A percentile compares a stretch with the other conserved stretches of the same genome.
Conservation (phyloP, 2,888 invertebrate species). For the Philereme vetulata region DNA sequence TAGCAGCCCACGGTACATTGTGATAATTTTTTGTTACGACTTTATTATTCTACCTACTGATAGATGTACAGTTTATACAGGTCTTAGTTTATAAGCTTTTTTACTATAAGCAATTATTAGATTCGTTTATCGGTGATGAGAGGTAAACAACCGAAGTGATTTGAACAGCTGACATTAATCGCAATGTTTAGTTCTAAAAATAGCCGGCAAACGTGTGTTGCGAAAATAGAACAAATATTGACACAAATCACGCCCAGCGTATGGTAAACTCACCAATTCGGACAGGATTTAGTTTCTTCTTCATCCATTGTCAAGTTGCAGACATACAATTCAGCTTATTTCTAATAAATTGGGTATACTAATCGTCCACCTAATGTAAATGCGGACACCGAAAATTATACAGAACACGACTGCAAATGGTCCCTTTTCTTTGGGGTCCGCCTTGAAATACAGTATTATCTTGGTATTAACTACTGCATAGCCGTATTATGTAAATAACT, state of each 20-base stretch:
- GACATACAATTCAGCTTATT: background rate
- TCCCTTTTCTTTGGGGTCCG: background rate
- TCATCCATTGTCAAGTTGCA: conserved; percentile 59
- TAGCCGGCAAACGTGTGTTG: conserved; percentile 68
- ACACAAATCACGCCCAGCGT: conserved; percentile 50
- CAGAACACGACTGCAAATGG: background rate
- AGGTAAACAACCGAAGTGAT: conserved; percentile 64
- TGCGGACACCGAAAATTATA: background rate
- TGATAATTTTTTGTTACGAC: too few relatives aligned
- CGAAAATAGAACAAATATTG: conserved; percentile 74
- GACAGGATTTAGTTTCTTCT: conserved; percentile 71
- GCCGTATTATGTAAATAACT: too few relatives aligned
- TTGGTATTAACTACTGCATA: too few relatives aligned
- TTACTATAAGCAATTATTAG: too few relatives aligned
- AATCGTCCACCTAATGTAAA: conserved; percentile 5
- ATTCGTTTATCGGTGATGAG: conserved; percentile 21
- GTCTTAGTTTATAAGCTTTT: too few relatives aligned
- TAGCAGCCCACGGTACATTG: too few relatives aligned
- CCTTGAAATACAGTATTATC: too few relatives aligned
- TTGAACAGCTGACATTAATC: conserved; percentile 61
- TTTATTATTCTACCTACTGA: too few relatives aligned
- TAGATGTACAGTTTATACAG: too few relatives aligned
- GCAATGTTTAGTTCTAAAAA: conserved; percentile 76
- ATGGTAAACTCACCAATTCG: conserved; percentile 77
- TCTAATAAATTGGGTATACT: background rate